These are phyloP conservation scores for Trematocara nigrifrons DNA, from an alignment of 2,113 vertebrate genomes.

Conservation along the genomic window DNA sequence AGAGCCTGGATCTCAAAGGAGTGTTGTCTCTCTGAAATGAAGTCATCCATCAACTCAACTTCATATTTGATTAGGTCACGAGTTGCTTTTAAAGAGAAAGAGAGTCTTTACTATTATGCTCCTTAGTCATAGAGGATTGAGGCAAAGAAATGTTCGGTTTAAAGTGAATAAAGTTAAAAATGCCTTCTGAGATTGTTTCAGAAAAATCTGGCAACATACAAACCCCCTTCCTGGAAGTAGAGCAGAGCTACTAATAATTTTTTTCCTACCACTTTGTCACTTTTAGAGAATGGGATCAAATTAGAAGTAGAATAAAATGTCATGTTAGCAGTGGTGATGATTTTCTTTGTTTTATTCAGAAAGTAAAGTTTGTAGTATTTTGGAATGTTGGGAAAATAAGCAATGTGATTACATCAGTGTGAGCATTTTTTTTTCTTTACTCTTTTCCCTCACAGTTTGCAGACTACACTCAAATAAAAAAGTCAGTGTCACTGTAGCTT, in stretches of 20 bases:
- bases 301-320: background rate
- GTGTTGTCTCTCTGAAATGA: slow-evolving; percentile 67
- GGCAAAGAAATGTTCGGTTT: background rate
- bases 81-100: slow-evolving; percentile 45
- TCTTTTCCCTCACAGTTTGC: background rate
- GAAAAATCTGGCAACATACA: background rate
- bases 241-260: background rate
- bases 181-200: background rate
- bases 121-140: background rate
- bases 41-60: slow-evolving; percentile 68
- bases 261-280: background rate
- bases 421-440: background rate
- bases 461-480: rapidly evolving
- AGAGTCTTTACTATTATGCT: background rate
- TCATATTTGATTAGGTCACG: slow-evolving; percentile 68
- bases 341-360: background rate
- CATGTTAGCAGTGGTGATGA: background rate
- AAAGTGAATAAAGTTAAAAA: background rate
- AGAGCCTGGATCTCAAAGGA: slow-evolving; percentile 62
- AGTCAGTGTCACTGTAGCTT: background rate
- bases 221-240: background rate
- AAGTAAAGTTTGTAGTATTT: background rate
- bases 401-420: background rate
- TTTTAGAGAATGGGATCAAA: background rate
- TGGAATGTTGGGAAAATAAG: background rate